Evolutionary conservation across 2,797 vertebrate species (phyloP), one percentile per base, ranked within the genome.

Genomic region (Phylloscopus collybita): DNA sequence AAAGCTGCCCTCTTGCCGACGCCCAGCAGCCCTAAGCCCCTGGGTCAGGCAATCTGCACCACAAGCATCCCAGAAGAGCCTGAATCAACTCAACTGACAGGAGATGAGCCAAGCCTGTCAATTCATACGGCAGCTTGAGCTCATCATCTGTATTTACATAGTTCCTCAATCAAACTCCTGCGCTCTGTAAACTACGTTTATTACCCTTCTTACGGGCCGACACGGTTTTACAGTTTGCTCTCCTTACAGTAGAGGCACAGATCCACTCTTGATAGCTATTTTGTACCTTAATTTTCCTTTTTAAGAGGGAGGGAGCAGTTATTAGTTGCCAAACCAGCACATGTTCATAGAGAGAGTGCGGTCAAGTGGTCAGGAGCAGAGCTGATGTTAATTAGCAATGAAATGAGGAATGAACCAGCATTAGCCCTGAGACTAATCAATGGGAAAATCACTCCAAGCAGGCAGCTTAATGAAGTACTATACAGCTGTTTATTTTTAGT

Each of bases 371-470:
- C 98, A 98, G 98, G 97, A 98, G 98, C 98, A 97, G 98, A 97
- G 97, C 98, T 98, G 98, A 98, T 98, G 98, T 98, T 99, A 99
- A 99, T 99, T 99, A 99, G 98, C 97, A 98, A 97, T 97, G 98
- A 98, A 98, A 98, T 98, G 98, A 98, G 98, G 98, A 98, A 99
- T 98, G 98, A 99, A 98, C 98, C 95, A 97, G 98, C 98, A 98
- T 99, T 99, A 99, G 98, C 98, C 98, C 98, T 97, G 98, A 98
- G 98, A 98, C 98, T 98, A 99, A 99, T 99, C 99, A 99, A 99
- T 99, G 98, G 98, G 98, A 98, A 99, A 99, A 99, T 98, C 99
- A 99, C 98, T 98, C 97, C 95, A 97, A 98, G 98, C 97, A 97
- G 97, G 97, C 97, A 97, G 96, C 97, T 97, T 98, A 99, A 98